Percentiles rank a stretch among this genome's conserved stretches.
phyloP scores from a whole-genome alignment of 2,113 vertebrate genomes.

The Pantherophis guttatus region DNA sequence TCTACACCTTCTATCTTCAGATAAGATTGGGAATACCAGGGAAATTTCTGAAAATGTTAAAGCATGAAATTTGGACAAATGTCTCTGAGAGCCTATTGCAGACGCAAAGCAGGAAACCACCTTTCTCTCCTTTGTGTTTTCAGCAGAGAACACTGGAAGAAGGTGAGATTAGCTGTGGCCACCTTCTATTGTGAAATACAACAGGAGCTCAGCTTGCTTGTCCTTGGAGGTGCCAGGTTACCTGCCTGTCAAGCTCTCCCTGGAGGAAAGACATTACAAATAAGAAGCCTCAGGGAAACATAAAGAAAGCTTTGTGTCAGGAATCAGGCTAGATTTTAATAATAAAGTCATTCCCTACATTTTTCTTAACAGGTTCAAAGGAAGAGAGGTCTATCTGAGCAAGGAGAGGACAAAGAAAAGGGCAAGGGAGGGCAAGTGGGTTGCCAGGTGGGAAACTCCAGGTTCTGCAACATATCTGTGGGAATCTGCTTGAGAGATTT shows the following conservation, averaged over 20 bases:
- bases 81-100: conserved; percentile 40
- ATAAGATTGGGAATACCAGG: conserved; percentile 49
- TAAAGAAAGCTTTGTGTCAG: background rate
- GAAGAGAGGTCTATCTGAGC: background rate
- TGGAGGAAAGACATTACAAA: conserved; percentile 6
- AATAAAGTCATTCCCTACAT: conserved; percentile 11
- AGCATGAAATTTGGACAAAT: conserved; percentile 42
- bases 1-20: conserved; percentile 21
- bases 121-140: background rate
- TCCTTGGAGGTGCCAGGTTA: conserved; percentile 27
- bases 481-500: background rate
- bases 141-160: background rate
- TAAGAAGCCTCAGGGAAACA: background rate
- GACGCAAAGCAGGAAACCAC: conserved; percentile 17
- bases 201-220: conserved; percentile 6
- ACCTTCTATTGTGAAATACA: conserved; percentile 17
- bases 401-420: background rate
- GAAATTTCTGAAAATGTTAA: conserved; percentile 43
- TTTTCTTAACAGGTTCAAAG: conserved; percentile 1
- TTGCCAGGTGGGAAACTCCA: background rate
- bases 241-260: conserved; percentile 1
- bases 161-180: conserved; percentile 7
- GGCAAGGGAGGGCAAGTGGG: background rate
- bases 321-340: background rate
- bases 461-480: background rate